Evolutionary conservation across 2,797 vertebrate genomes (phyloP), one percentile per base, ranked within the genome.

Genomic region (Kryptopterus vitreolus): DNA sequence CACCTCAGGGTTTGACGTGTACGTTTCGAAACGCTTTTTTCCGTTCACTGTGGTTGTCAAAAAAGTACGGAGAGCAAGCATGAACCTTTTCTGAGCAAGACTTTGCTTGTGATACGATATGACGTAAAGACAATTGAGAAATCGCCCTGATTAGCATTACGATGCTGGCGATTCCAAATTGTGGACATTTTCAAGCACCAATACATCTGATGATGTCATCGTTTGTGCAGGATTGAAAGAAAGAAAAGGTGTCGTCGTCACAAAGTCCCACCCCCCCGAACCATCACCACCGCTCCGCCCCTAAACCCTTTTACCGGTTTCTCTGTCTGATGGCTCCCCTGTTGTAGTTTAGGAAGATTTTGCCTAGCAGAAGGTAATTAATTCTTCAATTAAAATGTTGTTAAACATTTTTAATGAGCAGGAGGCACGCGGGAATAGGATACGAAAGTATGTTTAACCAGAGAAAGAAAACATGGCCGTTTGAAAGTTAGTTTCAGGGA

Each of bases 351-450:
- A 93, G 91, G 87, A 87, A 91, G 92, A 90, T 91, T 93, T 93
- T 92, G 89, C 90, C 88, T 89, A 88, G 92, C 92, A 92, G 92
- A 94, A 94, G 93, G 94, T 95, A 95, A 94, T 95, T 95, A 95
- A 94, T 94, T 94, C 93, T 94, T 95, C 94, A 94, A 95, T 95
- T 94, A 95, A 94, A 94, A 94, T 94, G 94, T 95, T 95, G 94
- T 95, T 94, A 94, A 95, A 94, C 93, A 95, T 95, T 95, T 95
- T 94, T 94, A 95, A 95, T 95, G 94, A 94, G 93, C 90, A 93
- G 91, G 89, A 87, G 92, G 90, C 94, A 91, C 91, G 53, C 80
- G 93, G 94, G 93, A 93, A 90, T 91, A 85, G 85, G 89, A 91
- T 88, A 92, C 91, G 92, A 90, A 93, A 95, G 92, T 92, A 92